These are phyloP conservation scores for Coilia nasus DNA, from an alignment of 2,797 vertebrate species.

Conservation along the genomic window DNA sequence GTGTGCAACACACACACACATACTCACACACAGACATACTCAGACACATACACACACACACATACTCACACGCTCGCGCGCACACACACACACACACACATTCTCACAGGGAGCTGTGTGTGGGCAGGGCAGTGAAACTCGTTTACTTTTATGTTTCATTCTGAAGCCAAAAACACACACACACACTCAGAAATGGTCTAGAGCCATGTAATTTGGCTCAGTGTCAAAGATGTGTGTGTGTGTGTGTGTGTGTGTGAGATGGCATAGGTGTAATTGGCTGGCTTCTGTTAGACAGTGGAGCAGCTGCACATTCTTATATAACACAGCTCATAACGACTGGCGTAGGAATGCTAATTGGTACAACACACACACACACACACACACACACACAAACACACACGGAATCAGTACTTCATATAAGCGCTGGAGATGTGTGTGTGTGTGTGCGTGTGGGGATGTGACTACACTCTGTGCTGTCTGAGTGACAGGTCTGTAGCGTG, in stretches of 20 bases:
- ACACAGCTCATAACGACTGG: background rate
- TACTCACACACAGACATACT: background rate
- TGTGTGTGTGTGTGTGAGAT: conserved; percentile 12
- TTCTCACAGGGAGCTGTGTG: background rate
- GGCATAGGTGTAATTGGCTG: conserved; percentile 13
- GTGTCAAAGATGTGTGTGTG: background rate
- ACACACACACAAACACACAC: background rate
- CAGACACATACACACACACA: background rate
- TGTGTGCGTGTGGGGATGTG: background rate
- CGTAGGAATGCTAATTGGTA: background rate
- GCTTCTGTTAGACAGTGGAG: conserved; percentile 49
- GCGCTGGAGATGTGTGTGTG: background rate
- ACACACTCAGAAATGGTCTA: background rate
- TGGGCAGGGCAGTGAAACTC: background rate
- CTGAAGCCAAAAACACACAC: background rate
- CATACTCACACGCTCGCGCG: too few relatives aligned
- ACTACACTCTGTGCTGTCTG: background rate
- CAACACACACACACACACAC: background rate
- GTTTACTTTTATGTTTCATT: conserved; percentile 30
- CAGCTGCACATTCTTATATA: conserved; percentile 34
- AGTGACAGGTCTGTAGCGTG: background rate
- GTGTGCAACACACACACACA: background rate
- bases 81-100: background rate
- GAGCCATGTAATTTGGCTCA: conserved; percentile 3
- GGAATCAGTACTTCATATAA: too few relatives aligned